Percentiles rank a stretch among this genome's conserved stretches.
Evolutionary conservation across 1,140 invertebrate genomes (phyloP).

Genomic region (Ditylenchus dipsaci): DNA sequence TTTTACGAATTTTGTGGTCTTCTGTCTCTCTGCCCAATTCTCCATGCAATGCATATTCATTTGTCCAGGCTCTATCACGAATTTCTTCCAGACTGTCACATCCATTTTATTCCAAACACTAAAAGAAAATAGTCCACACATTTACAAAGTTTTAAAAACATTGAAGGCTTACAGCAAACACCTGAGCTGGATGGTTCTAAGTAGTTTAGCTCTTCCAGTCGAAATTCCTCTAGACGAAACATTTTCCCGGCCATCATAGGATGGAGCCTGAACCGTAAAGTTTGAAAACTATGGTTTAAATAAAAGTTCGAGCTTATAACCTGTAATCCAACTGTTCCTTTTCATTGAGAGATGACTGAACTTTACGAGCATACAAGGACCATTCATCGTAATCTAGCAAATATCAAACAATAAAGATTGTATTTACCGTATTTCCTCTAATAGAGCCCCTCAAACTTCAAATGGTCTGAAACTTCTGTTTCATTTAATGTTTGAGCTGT

Average conservation of each 20-base stretch:
- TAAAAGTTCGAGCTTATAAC: conserved; percentile 8
- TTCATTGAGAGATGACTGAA: conserved; percentile 43
- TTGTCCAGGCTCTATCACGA: conserved; percentile 43
- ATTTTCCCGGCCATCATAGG: conserved; percentile 43
- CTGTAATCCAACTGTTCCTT: conserved; percentile 49
- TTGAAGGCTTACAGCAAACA: conserved; percentile 46
- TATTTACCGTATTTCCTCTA: too few relatives aligned
- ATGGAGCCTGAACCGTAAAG: conserved; percentile 45
- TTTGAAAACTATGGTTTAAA: neutral
- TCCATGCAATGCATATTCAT: conserved; percentile 43
- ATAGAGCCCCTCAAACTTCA: too few relatives aligned
- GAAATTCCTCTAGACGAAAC: conserved; percentile 43
- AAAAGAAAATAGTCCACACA: conserved; percentile 11
- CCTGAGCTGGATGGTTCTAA: conserved; percentile 50
- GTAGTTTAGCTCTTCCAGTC: conserved; percentile 39
- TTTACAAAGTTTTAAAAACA: neutral
- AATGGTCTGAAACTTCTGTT: too few relatives aligned
- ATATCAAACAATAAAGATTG: neutral
- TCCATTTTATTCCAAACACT: conserved; percentile 52
- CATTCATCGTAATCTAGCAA: neutral
- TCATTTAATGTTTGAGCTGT: too few relatives aligned
- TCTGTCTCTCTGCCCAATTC: conserved; percentile 39
- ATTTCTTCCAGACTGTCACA: conserved; percentile 41
- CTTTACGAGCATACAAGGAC: conserved; percentile 26
- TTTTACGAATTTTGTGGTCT: conserved; percentile 34